Evolutionary conservation across 2,797 vertebrate genomes (phyloP).

Genomic region (Tokudaia muenninki): DNA sequence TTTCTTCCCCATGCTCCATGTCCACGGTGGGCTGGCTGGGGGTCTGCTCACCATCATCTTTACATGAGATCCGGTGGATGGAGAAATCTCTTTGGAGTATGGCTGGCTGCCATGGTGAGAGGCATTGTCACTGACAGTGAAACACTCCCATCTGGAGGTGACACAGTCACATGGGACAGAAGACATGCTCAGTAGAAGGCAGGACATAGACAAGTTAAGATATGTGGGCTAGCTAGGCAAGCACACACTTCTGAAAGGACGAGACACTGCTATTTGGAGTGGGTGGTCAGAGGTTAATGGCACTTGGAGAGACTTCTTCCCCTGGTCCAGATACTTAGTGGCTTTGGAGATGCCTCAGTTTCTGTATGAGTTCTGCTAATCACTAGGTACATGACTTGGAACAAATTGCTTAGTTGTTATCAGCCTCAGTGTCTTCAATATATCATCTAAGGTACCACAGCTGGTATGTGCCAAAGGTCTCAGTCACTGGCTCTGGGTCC

Average conservation of each 20-base stretch:
- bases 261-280: background rate
- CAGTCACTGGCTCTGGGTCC: background rate
- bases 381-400: background rate
- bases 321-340: background rate
- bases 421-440: constrained; percentile 26
- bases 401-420: background rate
- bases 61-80: background rate
- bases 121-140: background rate
- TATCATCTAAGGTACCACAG: background rate
- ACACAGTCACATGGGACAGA: background rate
- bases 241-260: background rate
- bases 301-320: background rate
- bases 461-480: background rate
- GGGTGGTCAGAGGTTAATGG: background rate
- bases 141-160: background rate
- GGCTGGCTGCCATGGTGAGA: background rate
- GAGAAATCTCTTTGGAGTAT: background rate
- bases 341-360: background rate
- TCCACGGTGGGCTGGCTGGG: background rate
- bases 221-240: background rate
- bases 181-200: background rate
- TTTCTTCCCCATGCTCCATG: background rate
- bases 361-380: constrained; percentile 36
- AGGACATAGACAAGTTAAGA: background rate
- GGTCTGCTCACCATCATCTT: background rate